Evolutionary conservation across 2,888 invertebrate species (phyloP).

Genomic region (Drosophila melanocephala): DNA sequence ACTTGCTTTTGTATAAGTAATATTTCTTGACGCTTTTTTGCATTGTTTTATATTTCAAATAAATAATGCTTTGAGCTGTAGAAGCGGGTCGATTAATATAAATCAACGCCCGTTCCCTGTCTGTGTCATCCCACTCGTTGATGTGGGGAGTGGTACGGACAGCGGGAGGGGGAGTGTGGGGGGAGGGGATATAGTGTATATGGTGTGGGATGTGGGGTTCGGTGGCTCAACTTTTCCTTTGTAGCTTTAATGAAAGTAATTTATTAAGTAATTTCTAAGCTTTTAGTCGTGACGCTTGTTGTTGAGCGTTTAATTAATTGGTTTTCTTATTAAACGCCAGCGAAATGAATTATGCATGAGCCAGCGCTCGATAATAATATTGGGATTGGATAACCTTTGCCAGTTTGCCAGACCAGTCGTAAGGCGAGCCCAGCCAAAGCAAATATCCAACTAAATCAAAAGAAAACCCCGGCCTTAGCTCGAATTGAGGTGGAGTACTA

Average conservation of each 20-base stretch:
- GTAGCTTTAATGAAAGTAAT: slow-evolving; percentile 78
- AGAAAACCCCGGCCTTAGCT: slow-evolving; percentile 6
- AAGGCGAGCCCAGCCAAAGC: slow-evolving; percentile 9
- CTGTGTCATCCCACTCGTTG: slow-evolving; percentile 61
- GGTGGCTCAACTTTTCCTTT: slow-evolving; percentile 66
- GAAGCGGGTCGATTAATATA: slow-evolving; percentile 73
- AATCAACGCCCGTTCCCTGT: slow-evolving; percentile 61
- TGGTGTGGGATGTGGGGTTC: slow-evolving; percentile 16
- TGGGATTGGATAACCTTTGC: slow-evolving; percentile 39
- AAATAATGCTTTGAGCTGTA: slow-evolving; percentile 72
- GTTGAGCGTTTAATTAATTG: slow-evolving; percentile 76
- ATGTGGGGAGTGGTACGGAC: slow-evolving; percentile 1
- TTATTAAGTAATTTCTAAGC: slow-evolving; percentile 80
- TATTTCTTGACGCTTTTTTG: slow-evolving; percentile 46
- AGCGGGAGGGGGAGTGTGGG: slow-evolving; percentile 1
- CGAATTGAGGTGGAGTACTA: slow-evolving; percentile 14
- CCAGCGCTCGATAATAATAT: slow-evolving; percentile 24
- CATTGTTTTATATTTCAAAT: slow-evolving; percentile 66
- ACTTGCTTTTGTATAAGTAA: background rate
- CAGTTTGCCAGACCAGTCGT: slow-evolving; percentile 5
- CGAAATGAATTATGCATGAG: slow-evolving; percentile 67
- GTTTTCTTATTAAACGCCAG: slow-evolving; percentile 72
- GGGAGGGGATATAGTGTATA: slow-evolving; percentile 4
- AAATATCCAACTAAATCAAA: slow-evolving; percentile 9
- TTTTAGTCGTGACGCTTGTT: slow-evolving; percentile 72